A percentile compares a stretch with the other conserved stretches of the same genome.
Evolutionary conservation across 2,113 vertebrate genomes (phyloP).

Genomic region (Sporophila hypoxantha): DNA sequence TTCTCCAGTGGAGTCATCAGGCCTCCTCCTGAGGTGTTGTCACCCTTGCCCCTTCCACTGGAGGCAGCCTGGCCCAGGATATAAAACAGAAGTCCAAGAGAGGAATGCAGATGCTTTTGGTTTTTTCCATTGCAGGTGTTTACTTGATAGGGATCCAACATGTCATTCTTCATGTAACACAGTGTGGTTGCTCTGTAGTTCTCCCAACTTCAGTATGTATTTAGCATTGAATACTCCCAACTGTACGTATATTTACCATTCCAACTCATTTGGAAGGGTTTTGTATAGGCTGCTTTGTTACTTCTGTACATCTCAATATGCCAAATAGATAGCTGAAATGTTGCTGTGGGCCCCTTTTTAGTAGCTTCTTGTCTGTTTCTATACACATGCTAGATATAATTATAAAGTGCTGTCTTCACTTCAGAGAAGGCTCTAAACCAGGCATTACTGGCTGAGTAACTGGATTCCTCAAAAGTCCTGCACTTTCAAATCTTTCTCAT

Average conservation of each 20-base stretch:
- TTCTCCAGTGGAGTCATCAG: not conserved
- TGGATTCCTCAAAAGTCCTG: not conserved
- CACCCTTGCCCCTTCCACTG: not conserved
- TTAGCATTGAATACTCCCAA: not conserved
- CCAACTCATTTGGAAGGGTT: not conserved
- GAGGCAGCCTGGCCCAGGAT: not conserved
- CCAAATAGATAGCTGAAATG: not conserved
- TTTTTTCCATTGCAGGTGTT: not conserved
- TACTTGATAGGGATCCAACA: rapidly evolving
- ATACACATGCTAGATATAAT: not conserved
- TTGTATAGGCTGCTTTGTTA: not conserved
- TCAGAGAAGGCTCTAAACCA: not conserved
- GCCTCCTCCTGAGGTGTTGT: rapidly evolving
- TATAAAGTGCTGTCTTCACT: not conserved
- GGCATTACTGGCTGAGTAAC: not conserved
- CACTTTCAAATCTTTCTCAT: not conserved
- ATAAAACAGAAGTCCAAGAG: not conserved
- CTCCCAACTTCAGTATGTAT: not conserved
- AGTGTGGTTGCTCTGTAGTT: not conserved
- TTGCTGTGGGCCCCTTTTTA: not conserved
- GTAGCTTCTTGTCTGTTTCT: not conserved
- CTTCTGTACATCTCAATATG: not conserved
- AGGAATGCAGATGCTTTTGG: not conserved
- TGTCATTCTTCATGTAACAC: not conserved
- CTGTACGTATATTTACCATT: not conserved